These are phyloP conservation scores for Equus przewalskii DNA, from an alignment of 2,113 vertebrate genomes.

Conservation along the genomic window DNA sequence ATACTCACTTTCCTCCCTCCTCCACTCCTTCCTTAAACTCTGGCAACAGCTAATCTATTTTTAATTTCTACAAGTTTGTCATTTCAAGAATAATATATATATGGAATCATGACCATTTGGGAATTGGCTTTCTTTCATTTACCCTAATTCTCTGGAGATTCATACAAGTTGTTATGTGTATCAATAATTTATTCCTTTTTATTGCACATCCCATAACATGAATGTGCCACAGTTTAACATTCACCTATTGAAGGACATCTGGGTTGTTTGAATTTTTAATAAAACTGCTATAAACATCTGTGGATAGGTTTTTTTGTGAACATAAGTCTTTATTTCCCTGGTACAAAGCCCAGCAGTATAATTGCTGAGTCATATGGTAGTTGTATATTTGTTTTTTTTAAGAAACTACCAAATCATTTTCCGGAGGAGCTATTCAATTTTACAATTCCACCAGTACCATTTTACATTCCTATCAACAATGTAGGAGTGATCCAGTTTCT, in stretches of 20 bases:
- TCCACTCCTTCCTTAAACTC: neutral
- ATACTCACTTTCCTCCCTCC: neutral
- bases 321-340: neutral
- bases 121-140: neutral
- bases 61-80: neutral
- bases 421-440: neutral
- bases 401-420: neutral
- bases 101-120: neutral
- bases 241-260: neutral
- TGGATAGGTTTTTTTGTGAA: neutral
- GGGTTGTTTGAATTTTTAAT: neutral
- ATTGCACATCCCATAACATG: neutral
- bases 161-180: neutral
- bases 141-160: neutral
- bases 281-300: neutral
- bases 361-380: neutral
- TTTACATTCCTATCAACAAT: neutral
- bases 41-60: neutral
- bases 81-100: neutral
- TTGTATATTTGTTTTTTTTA: neutral
- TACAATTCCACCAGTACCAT: neutral
- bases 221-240: neutral
- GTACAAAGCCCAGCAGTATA: neutral
- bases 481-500: neutral
- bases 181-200: neutral